phyloP scores from a whole-genome alignment of 2,888 invertebrate species.

The Spodoptera exigua region DNA sequence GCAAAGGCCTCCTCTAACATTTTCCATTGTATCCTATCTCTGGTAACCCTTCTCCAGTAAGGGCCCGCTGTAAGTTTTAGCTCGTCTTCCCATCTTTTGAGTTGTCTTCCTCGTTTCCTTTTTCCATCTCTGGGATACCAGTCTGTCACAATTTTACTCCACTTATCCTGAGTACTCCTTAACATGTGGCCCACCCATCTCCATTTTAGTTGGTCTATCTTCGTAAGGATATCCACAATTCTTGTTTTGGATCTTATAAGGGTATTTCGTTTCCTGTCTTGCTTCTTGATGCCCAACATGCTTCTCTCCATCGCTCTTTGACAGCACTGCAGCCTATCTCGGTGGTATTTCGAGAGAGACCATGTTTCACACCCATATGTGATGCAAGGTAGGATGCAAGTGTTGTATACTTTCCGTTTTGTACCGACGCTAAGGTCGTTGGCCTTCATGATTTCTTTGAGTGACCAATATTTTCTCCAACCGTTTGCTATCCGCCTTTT shows the following conservation, averaged over 20 bases:
- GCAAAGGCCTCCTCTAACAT: no score
- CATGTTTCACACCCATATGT: conserved; percentile 49
- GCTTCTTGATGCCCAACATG: conserved; percentile 14
- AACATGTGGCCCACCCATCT: no score
- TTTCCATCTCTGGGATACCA: conserved; percentile 41
- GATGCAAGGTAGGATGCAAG: conserved; percentile 39
- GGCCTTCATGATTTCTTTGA: conserved; percentile 27
- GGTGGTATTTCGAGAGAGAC: conserved; percentile 28
- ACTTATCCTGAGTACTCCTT: conserved; percentile 15
- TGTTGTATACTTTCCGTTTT: conserved; percentile 39
- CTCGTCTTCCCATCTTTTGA: conserved; percentile 6
- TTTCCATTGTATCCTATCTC: no score
- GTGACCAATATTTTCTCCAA: conserved; percentile 40
- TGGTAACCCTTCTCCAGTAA: no score
- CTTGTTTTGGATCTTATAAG: conserved; percentile 10
- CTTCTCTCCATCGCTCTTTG: conserved; percentile 29
- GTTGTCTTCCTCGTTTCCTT: conserved; percentile 36
- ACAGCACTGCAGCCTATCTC: conserved; percentile 11
- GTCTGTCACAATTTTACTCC: conserved; percentile 29
- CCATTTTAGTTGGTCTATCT: no score
- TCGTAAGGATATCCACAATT: conserved; percentile 5
- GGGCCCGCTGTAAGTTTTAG: no score
- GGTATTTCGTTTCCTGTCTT: conserved; percentile 8
- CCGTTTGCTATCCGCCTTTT: no score
- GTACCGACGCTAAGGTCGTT: conserved; percentile 26